Evolutionary conservation across 2,888 invertebrate species (phyloP).

Genomic region (Heteromurus nitidus): DNA sequence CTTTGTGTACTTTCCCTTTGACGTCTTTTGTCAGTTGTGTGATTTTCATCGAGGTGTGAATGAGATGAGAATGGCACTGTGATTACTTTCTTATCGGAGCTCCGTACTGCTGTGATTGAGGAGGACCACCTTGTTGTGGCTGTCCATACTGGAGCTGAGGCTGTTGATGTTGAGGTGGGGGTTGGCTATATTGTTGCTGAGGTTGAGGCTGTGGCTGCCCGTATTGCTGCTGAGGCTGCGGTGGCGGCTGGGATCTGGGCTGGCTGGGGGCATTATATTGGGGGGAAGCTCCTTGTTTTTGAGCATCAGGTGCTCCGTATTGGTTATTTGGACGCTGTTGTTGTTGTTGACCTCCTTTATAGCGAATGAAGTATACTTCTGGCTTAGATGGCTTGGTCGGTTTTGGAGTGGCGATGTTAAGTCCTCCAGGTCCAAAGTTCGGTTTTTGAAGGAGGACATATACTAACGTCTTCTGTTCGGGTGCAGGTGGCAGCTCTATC

Average conservation of each 20-base stretch:
- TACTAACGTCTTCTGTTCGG: slow-evolving; percentile 71
- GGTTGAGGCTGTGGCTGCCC: slow-evolving; percentile 56
- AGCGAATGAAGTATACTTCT: slow-evolving; percentile 88
- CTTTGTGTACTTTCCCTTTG: slow-evolving; percentile 2
- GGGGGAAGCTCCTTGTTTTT: slow-evolving; percentile 34
- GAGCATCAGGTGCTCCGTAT: slow-evolving; percentile 43
- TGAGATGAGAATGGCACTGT: background rate
- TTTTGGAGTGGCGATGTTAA: slow-evolving; percentile 83
- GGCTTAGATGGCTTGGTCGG: slow-evolving; percentile 67
- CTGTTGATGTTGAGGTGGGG: slow-evolving; percentile 5
- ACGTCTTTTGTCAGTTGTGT: background rate
- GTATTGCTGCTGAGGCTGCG: slow-evolving; percentile 46
- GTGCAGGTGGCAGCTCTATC: slow-evolving; percentile 71
- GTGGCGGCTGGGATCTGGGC: slow-evolving; percentile 8
- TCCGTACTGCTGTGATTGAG: slow-evolving; percentile 28
- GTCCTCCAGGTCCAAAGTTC: slow-evolving; percentile 84
- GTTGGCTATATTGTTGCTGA: slow-evolving; percentile 50
- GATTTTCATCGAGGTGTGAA: no score
- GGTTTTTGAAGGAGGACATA: slow-evolving; percentile 93
- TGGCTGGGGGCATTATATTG: slow-evolving; percentile 29
- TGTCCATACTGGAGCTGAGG: slow-evolving; percentile 40
- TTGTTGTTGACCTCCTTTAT: slow-evolving; percentile 79
- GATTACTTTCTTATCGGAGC: slow-evolving; percentile 44
- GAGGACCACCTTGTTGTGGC: slow-evolving; percentile 41
- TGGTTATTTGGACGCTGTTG: slow-evolving; percentile 74